Conservation (phyloP, 2,888 invertebrate species). For the Julus scanicus region DNA sequence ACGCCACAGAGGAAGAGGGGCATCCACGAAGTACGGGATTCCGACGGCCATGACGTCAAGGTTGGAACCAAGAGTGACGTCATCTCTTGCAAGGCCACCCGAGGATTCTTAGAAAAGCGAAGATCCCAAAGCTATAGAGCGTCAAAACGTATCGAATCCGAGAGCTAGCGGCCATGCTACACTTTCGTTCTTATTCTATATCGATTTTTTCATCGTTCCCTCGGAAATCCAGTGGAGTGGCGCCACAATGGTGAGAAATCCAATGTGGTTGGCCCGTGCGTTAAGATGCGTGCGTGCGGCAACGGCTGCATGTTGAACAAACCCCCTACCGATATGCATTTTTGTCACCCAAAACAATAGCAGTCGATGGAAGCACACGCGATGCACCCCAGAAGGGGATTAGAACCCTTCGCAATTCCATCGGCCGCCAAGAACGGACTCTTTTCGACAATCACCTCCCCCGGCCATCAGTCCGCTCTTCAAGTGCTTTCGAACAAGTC, state of each 20-base stretch:
- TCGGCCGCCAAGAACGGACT: background rate
- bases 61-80: background rate
- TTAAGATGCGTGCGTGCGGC: background rate
- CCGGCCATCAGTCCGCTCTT: background rate
- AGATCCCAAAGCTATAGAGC: background rate
- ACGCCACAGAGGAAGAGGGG: background rate
- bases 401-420: background rate
- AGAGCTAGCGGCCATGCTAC: background rate
- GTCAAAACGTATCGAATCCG: background rate
- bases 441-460: background rate
- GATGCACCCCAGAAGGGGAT: background rate
- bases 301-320: background rate
- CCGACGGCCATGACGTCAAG: background rate
- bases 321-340: background rate
- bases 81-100: background rate
- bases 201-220: background rate
- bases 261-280: background rate
- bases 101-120: background rate
- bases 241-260: constrained; percentile 42
- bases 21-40: background rate
- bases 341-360: background rate
- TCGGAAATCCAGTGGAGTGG: constrained; percentile 21
- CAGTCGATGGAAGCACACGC: constrained; percentile 23
- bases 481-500: constrained; percentile 10
- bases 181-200: constrained; percentile 11